These are phyloP conservation scores for Porites evermanni DNA, from an alignment of 92 coral and sea anemone genomes.

Conservation along the genomic window DNA sequence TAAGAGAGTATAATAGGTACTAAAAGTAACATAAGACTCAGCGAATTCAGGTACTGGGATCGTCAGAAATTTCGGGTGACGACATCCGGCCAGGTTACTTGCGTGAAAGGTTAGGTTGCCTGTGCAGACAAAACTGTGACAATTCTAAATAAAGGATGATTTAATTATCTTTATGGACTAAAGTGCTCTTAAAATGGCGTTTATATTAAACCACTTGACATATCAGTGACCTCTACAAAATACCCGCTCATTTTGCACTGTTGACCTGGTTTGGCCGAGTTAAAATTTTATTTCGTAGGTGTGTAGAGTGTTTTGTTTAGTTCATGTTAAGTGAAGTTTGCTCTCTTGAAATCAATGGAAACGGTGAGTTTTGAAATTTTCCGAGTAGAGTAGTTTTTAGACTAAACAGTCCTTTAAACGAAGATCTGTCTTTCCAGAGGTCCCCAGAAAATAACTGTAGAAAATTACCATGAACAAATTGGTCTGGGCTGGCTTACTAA, in stretches of 20 bases:
- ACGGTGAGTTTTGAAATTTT: slow-evolving; percentile 11
- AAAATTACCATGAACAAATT: too few relatives aligned
- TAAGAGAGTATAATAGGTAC: too few relatives aligned
- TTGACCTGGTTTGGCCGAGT: slow-evolving; percentile 2
- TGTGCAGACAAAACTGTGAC: too few relatives aligned
- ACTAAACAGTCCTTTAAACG: background rate
- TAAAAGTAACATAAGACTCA: too few relatives aligned
- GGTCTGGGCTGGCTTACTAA: too few relatives aligned
- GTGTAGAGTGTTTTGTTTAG: background rate
- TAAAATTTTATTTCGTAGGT: slow-evolving; percentile 18
- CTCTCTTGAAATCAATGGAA: background rate
- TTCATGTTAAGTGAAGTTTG: background rate
- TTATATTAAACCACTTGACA: slow-evolving; percentile 18
- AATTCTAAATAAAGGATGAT: background rate
- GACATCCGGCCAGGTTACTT: too few relatives aligned
- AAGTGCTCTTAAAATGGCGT: background rate
- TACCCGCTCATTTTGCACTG: slow-evolving; percentile 18
- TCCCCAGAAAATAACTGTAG: too few relatives aligned
- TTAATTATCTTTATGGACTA: background rate
- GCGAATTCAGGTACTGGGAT: too few relatives aligned
- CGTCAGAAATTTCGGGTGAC: too few relatives aligned
- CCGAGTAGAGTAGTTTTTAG: too few relatives aligned
- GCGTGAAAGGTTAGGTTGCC: too few relatives aligned
- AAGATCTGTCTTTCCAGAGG: too few relatives aligned
- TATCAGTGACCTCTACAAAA: slow-evolving; percentile 36